Evolutionary conservation across 2,113 vertebrate genomes (phyloP).

Genomic region (Harpagus bidentatus): DNA sequence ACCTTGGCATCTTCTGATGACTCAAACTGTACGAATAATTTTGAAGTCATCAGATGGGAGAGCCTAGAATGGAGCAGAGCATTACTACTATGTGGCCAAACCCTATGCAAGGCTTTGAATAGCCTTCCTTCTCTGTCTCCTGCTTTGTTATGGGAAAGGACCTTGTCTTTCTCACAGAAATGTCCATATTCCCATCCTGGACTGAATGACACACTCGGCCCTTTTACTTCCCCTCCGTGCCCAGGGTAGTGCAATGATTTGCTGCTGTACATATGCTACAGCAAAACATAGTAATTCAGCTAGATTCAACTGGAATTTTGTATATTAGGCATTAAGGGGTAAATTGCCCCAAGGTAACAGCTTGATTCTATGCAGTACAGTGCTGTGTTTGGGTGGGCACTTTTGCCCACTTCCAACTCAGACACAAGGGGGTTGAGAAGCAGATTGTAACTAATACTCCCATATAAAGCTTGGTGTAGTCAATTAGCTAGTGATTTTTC

Average conservation of each 20-base stretch:
- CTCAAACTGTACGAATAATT: neutral
- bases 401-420: neutral
- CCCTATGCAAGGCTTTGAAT: neutral
- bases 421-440: neutral
- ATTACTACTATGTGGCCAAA: neutral
- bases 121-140: neutral
- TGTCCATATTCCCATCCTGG: fast-evolving
- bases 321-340: neutral
- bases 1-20: neutral
- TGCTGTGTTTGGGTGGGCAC: neutral
- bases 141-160: neutral
- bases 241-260: neutral
- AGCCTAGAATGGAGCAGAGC: neutral
- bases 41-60: neutral
- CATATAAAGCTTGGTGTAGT: constrained; percentile 7
- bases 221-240: neutral
- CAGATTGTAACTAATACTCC: neutral
- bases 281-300: neutral
- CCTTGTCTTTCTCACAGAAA: neutral
- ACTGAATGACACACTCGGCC: neutral
- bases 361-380: neutral
- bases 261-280: neutral
- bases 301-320: neutral
- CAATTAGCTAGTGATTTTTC: constrained; percentile 65
- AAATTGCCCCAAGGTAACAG: neutral